Evolutionary conservation across 2,888 invertebrate genomes (phyloP), one percentile per base, ranked within the genome.

Genomic region (Hedya salicella): DNA sequence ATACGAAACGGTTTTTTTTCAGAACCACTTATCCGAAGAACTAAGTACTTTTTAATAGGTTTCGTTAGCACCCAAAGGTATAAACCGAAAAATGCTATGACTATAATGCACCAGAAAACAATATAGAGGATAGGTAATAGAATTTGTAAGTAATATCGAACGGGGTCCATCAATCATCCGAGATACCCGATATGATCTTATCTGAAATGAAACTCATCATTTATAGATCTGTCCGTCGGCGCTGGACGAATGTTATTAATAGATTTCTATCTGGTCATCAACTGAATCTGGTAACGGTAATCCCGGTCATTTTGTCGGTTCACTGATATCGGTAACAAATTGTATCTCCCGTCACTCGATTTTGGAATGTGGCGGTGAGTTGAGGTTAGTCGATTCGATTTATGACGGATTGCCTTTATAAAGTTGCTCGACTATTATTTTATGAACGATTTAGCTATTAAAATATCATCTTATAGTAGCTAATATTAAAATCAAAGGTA

Each of bases 141-240:
- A 91, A 91, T 88, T 85, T 86, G 81, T 84, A 82, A 88, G 85
- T 86, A 86, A 87, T 85, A 81, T 81, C 76, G 77, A 81, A 79
- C 79, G 76, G 77, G 78, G 74, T 75, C 84, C 89, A 92, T 92
- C 90, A 91, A 92, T 92, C 92, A 91, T 85, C 71, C 73, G 69
- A 83, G 84, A 84, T 85, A 86, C 84, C 81, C 80, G 81, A 87
- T 86, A 87, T 85, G 89, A 90, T 92, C 89, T 89, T 90, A 91
- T 91, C 91, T 89, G 86, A 87, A 90, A 90, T 85, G 88, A 86
- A 91, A 90, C 91, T 90, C 91, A 91, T 92, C 91, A 91, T 92
- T 91, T 91, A 91, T 87, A 88, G 88, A 91, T 91, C 86, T 88
- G 85, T 85, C 82, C 83, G 89, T 87, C 87, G 82, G 84, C 87